A percentile compares a stretch with the other conserved stretches of the same genome.
Conservation (phyloP, 2,888 invertebrate genomes). For the Epinotia nisella region DNA sequence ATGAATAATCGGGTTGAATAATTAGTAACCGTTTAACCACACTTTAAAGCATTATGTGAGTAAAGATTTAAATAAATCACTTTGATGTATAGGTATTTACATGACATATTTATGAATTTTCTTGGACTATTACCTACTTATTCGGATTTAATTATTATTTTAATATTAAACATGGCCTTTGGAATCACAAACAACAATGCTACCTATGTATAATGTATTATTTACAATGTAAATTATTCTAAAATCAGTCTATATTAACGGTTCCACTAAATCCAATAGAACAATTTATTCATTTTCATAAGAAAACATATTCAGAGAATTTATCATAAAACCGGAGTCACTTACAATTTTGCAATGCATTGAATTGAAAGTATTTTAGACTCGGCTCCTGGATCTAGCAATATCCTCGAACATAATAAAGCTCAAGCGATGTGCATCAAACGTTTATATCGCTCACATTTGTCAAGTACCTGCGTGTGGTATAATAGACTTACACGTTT, state of each 20-base stretch:
- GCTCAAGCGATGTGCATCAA: slow-evolving; percentile 22
- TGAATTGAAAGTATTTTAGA: slow-evolving; percentile 4
- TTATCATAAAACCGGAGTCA: neutral
- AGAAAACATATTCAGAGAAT: neutral
- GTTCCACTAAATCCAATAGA: slow-evolving; percentile 50
- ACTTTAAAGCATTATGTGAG: too few relatives aligned
- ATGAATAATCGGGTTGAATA: too few relatives aligned
- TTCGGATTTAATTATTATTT: slow-evolving; percentile 47
- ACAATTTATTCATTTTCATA: neutral
- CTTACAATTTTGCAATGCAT: neutral
- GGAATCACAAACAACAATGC: slow-evolving; percentile 43
- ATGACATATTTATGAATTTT: slow-evolving; percentile 11
- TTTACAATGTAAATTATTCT: slow-evolving; percentile 66
- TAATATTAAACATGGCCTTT: slow-evolving; percentile 51
- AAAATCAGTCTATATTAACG: slow-evolving; percentile 79
- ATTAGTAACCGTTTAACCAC: too few relatives aligned
- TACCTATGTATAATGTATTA: slow-evolving; percentile 48
- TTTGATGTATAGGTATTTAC: slow-evolving; percentile 28
- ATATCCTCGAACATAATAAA: slow-evolving; percentile 21
- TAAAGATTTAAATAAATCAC: neutral
- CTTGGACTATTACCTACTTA: slow-evolving; percentile 31
- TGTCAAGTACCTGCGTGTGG: slow-evolving; percentile 5
- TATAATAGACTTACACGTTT: neutral
- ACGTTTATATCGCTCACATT: slow-evolving; percentile 33
- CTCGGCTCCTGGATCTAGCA: slow-evolving; percentile 2